Evolutionary conservation across 2,797 vertebrate species (phyloP).

Genomic region (Hippopotamyrus pictus): DNA sequence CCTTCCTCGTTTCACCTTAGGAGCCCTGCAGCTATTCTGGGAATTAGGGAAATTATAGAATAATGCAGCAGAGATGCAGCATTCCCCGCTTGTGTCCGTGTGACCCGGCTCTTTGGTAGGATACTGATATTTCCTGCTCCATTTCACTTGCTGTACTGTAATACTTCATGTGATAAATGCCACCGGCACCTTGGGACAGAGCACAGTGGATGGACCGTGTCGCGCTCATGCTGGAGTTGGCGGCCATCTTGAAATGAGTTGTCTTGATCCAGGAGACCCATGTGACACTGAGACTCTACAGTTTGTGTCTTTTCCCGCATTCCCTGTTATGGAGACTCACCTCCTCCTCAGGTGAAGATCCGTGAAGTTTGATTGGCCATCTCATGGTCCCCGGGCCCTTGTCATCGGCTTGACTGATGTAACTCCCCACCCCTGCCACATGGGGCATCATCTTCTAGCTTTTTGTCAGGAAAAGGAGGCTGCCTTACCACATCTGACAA

Average conservation of each 20-base stretch:
- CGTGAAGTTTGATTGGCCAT: not conserved
- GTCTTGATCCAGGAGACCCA: not conserved
- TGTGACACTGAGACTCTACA: not conserved
- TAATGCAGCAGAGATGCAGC: not conserved
- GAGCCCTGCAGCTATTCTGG: not conserved
- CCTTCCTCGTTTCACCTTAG: not conserved
- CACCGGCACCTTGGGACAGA: not conserved
- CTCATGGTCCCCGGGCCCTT: not conserved
- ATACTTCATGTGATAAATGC: not conserved
- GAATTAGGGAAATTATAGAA: constrained; percentile 1
- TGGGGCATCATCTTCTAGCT: not conserved
- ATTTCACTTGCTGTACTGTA: not conserved
- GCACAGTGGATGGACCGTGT: not conserved
- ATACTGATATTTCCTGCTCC: not conserved
- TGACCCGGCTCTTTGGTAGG: not conserved
- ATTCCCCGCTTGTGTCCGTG: not conserved
- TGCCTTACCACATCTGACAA: not conserved
- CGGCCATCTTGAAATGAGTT: not conserved
- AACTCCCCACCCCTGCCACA: not conserved
- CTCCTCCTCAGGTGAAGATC: not conserved
- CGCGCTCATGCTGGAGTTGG: not conserved
- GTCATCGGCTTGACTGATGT: not conserved
- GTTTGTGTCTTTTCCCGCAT: not conserved
- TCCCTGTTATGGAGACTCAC: not conserved
- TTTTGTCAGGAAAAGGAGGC: not conserved